Evolutionary conservation across 2,113 vertebrate genomes (phyloP).

Genomic region (Chiloscyllium plagiosum): DNA sequence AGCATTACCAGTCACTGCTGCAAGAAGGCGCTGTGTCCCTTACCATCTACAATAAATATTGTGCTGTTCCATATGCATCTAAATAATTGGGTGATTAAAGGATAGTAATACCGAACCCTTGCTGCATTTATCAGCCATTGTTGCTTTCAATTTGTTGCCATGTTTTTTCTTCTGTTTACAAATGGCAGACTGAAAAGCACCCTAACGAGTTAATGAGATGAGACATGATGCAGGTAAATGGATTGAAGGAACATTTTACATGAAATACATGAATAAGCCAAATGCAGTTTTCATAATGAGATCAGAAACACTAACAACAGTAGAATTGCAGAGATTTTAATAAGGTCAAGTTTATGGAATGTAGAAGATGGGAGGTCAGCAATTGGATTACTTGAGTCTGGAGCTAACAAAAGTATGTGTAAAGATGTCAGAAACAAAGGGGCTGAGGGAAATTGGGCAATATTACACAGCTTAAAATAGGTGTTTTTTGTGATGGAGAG

Average conservation of each 20-base stretch:
- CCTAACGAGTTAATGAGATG: not conserved
- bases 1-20: not conserved
- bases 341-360: no score
- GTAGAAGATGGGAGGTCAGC: no score
- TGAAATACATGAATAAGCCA: not conserved
- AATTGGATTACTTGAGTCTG: no score
- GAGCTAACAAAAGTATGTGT: not conserved
- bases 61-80: not conserved
- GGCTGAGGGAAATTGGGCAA: not conserved
- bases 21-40: not conserved
- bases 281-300: not conserved
- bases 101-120: no score
- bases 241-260: not conserved
- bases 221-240: not conserved
- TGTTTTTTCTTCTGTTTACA: not conserved
- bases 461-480: not conserved
- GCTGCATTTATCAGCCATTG: not conserved
- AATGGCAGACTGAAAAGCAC: not conserved
- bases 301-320: not conserved
- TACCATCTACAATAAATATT: not conserved
- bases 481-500: not conserved
- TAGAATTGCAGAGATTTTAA: no score
- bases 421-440: not conserved
- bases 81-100: not conserved
- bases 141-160: not conserved